phyloP scores from a whole-genome alignment of 2,797 vertebrate genomes.

The Helostoma temminkii region DNA sequence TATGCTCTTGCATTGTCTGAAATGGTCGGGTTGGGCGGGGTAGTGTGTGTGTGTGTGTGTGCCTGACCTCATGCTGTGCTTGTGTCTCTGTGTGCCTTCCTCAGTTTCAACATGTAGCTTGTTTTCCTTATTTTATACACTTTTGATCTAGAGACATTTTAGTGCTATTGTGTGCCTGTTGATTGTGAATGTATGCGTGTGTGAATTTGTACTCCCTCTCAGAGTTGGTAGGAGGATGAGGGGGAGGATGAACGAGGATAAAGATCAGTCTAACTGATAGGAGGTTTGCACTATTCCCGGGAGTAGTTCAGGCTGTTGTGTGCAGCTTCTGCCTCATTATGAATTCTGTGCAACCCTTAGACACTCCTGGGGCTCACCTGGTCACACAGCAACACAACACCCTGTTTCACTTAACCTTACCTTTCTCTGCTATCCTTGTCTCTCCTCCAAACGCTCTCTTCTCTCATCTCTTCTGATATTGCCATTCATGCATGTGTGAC shows the following conservation, averaged over 20 bases:
- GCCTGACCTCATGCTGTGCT: not conserved
- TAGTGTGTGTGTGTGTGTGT: slow-evolving; percentile 25
- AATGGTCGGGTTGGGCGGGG: slow-evolving; percentile 22
- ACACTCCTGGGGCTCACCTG: slow-evolving; percentile 23
- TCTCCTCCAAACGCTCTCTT: slow-evolving; percentile 21
- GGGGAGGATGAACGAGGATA: slow-evolving; percentile 21
- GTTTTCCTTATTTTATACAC: slow-evolving; percentile 20
- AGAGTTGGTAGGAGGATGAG: slow-evolving; percentile 11
- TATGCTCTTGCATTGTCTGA: slow-evolving; percentile 36
- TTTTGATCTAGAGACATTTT: slow-evolving; percentile 10
- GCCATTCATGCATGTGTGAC: slow-evolving; percentile 26
- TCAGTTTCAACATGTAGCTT: not conserved
- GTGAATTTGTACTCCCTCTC: not conserved
- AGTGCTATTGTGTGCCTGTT: slow-evolving; percentile 8
- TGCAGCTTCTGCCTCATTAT: slow-evolving; percentile 66
- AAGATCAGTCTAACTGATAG: slow-evolving; percentile 39
- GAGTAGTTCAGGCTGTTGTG: slow-evolving; percentile 54
- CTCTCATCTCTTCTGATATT: slow-evolving; percentile 25
- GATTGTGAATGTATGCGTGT: slow-evolving; percentile 9
- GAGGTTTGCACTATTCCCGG: slow-evolving; percentile 52
- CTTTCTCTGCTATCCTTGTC: not conserved
- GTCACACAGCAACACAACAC: slow-evolving; percentile 60
- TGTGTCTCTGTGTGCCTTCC: not conserved
- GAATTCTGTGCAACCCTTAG: slow-evolving; percentile 57
- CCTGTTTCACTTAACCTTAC: slow-evolving; percentile 31